Evolutionary conservation across 2,797 vertebrate species (phyloP), one percentile per base, ranked within the genome.

Genomic region (Dicrostonyx torquatus): DNA sequence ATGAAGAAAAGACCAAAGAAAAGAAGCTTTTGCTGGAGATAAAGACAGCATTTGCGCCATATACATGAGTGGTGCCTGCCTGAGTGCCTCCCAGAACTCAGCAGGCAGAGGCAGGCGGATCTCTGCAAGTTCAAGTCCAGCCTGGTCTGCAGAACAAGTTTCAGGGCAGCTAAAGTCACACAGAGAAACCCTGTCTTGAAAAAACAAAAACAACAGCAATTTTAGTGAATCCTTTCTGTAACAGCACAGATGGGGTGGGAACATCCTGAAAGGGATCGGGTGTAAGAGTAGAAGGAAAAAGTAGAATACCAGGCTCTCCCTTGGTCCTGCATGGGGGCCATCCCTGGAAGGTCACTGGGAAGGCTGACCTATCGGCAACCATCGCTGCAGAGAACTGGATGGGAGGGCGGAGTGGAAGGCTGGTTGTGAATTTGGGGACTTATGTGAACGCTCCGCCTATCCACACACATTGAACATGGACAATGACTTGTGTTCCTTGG

Each of bases 401-500:
- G 26, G n/a, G n/a, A n/a, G 9, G 13, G 6, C 4, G 31, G 11
- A 15, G 1, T 3, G 22, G 14, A 40, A 76, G 58, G 15, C 48
- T 34, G 1, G 5, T 20, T 22, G 26, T 31, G 83, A 82, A 66
- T 18, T 60, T 68, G 17, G 43, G 50, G 24, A 60, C 85, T 72
- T 72, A 4, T 43, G 6, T 17, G 18, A 76, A 53, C 58, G 12
- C 12, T 29, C 80, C 31, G 31, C 5, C 37, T 75, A 62, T 50
- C 70, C 40, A 78, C 14, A 50, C 29, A 80, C 26, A 55, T 78
- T 24, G 31, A 12, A 88, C 37, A n/a, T 90, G 50, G 62, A 37
- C 93, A 96, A 60, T 94, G 26, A 80, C 66, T 79, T 87, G 31
- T 75, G 50, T 68, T 84, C 43, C 66, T 92, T 34, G 34, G 5